Conservation (phyloP, 2,888 invertebrate genomes). For the Neria commutata region DNA sequence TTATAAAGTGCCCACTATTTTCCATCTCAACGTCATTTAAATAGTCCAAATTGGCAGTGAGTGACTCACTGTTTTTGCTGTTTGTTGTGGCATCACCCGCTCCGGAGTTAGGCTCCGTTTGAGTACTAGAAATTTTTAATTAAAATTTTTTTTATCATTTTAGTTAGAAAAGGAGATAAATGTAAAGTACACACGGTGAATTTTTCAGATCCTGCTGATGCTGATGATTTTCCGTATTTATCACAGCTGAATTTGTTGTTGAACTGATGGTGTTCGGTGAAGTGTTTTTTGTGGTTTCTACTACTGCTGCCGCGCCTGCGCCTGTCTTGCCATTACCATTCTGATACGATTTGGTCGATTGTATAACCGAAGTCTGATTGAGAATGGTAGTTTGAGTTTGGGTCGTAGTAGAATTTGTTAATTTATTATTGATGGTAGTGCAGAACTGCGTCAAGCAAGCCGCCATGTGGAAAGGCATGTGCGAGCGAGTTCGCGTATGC, state of each 20-base stretch:
- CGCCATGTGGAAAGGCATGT: too few species aligned
- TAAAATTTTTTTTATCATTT: too few species aligned
- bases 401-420: conserved; percentile 30
- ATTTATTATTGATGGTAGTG: conserved; percentile 58
- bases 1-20: conserved; percentile 59
- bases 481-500: too few species aligned
- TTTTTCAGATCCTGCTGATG: conserved; percentile 60
- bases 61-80: conserved; percentile 36
- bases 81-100: conserved; percentile 24
- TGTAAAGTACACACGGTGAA: conserved; percentile 32
- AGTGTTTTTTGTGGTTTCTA: conserved; percentile 18
- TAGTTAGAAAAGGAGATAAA: too few species aligned
- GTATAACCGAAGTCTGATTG: conserved; percentile 80
- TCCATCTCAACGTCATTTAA: conserved; percentile 62
- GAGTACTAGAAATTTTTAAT: too few species aligned
- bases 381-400: conserved; percentile 59
- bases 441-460: conserved; percentile 40
- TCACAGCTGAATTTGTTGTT: conserved; percentile 55
- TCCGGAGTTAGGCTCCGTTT: too few species aligned
- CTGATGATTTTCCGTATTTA: conserved; percentile 59
- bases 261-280: conserved; percentile 23
- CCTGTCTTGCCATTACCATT: conserved; percentile 51
- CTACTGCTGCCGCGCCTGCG: conserved; percentile 37
- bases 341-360: conserved; percentile 70
- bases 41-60: conserved; percentile 38